These are phyloP conservation scores for Ametastegia equiseti DNA, from an alignment of 2,888 invertebrate species.

Conservation along the genomic window DNA sequence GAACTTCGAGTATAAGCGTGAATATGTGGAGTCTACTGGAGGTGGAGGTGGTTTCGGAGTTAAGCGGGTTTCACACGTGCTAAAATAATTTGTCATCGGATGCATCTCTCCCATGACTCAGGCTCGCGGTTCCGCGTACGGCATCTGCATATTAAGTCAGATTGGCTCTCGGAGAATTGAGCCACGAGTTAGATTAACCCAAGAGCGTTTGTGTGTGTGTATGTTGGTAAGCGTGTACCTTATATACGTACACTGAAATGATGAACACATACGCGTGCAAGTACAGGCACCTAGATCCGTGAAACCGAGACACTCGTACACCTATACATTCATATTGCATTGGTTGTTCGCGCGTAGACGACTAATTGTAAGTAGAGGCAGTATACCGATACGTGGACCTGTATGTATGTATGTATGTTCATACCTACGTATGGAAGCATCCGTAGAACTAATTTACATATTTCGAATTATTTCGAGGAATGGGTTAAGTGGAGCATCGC, in stretches of 20 bases:
- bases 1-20: background rate
- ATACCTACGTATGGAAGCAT: background rate
- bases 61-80: conserved; percentile 42
- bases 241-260: background rate
- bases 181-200: conserved; percentile 41
- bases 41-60: conserved; percentile 16
- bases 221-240: too few relatives aligned
- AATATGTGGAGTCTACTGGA: background rate
- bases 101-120: conserved; percentile 40
- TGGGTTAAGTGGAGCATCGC: conserved; percentile 59
- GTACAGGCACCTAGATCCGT: background rate
- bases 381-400: background rate
- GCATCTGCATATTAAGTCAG: conserved; percentile 48
- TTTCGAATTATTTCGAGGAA: conserved; percentile 68
- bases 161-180: conserved; percentile 45
- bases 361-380: background rate
- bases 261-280: background rate
- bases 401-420: background rate
- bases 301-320: background rate
- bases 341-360: background rate
- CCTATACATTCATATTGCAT: conserved; percentile 7
- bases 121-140: conserved; percentile 43
- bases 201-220: background rate
- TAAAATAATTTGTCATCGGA: conserved; percentile 46
- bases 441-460: conserved; percentile 62